phyloP scores from a whole-genome alignment of 2,797 vertebrate species.

The Pelobates cultripes region DNA sequence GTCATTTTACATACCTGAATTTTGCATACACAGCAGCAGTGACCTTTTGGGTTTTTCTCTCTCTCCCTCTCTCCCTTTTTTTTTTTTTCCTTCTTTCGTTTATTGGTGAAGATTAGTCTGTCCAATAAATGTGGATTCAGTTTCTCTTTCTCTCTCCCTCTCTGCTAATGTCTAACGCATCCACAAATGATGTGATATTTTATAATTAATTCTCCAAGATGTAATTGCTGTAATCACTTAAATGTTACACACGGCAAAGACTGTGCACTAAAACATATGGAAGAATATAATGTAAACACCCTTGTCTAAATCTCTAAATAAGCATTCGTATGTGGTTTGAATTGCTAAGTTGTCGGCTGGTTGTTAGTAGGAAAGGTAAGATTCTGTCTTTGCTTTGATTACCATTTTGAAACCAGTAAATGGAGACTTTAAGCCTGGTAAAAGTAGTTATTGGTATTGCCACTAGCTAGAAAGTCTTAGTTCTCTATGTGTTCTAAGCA shows the following conservation, averaged over 20 bases:
- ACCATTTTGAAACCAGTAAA: conserved; percentile 33
- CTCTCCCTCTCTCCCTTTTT: conserved; percentile 8
- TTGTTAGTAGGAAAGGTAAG: conserved; percentile 51
- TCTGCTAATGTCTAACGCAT: conserved; percentile 77
- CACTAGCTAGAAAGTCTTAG: background rate
- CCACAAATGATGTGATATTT: conserved; percentile 73
- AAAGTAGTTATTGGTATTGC: background rate
- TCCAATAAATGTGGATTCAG: conserved; percentile 58
- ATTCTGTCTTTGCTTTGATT: conserved; percentile 46
- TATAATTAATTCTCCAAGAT: conserved; percentile 81
- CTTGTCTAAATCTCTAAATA: conserved; percentile 66
- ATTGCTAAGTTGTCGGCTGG: conserved; percentile 6
- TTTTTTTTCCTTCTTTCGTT: background rate
- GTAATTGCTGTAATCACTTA: conserved; percentile 82
- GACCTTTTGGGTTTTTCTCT: background rate
- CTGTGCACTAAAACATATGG: conserved; percentile 73
- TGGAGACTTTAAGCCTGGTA: background rate
- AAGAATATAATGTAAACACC: conserved; percentile 74
- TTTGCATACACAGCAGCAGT: conserved; percentile 17
- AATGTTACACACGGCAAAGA: conserved; percentile 80
- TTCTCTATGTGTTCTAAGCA: no score
- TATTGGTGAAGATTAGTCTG: background rate
- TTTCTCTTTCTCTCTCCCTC: conserved; percentile 68
- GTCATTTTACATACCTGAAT: conserved; percentile 50
- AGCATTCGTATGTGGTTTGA: conserved; percentile 51